A percentile compares a stretch with the other conserved stretches of the same genome.
Evolutionary conservation across 2,113 vertebrate species (phyloP).

Genomic region (Polypterus bichir): DNA sequence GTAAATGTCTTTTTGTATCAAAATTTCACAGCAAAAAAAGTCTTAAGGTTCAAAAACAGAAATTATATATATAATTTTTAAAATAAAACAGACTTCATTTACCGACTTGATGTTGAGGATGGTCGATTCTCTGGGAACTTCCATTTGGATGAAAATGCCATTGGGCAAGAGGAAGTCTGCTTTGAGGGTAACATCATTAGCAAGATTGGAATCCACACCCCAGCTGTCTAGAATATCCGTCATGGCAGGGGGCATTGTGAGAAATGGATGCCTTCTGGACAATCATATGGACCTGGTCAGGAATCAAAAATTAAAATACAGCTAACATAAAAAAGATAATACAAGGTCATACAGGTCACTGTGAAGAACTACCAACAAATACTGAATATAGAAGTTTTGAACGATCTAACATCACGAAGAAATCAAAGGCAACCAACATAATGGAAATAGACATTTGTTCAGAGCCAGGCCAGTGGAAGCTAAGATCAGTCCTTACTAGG

Average conservation of each 20-base stretch:
- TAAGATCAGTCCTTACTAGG: too few species aligned
- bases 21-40: too few species aligned
- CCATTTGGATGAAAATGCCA: conserved; percentile 92
- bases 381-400: too few species aligned
- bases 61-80: too few species aligned
- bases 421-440: too few species aligned
- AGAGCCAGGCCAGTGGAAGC: too few species aligned
- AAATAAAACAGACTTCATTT: conserved; percentile 15
- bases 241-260: conserved; percentile 94
- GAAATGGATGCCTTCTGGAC: conserved; percentile 53
- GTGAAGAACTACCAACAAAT: too few species aligned
- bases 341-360: too few species aligned
- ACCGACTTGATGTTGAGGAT: conserved; percentile 94
- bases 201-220: conserved; percentile 78
- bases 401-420: too few species aligned
- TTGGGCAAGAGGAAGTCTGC: conserved; percentile 92
- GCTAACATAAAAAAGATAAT: neutral
- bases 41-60: too few species aligned
- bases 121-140: conserved; percentile 83
- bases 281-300: conserved; percentile 68
- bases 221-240: conserved; percentile 92
- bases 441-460: too few species aligned
- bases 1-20: too few species aligned
- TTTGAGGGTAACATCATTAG: conserved; percentile 66
- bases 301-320: neutral